Evolutionary conservation across 1,140 invertebrate genomes (phyloP).

Genomic region (Hormaphis cornu): DNA sequence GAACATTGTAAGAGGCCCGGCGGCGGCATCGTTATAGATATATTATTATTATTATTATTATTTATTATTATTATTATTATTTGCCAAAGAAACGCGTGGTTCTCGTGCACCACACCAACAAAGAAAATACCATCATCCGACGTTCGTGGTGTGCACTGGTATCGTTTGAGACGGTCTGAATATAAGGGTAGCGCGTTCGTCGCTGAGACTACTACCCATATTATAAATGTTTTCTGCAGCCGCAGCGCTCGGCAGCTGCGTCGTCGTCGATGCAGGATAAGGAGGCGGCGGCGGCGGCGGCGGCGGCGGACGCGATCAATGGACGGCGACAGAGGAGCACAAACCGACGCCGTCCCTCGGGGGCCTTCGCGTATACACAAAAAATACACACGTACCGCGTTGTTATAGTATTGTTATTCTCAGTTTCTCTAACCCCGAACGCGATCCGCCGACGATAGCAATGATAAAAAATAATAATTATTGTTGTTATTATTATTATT

Average conservation of each 20-base stretch:
- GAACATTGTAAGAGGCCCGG: not conserved
- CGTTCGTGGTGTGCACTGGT: no score
- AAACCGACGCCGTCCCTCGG: not conserved
- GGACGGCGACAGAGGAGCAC: not conserved
- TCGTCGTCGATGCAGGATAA: not conserved
- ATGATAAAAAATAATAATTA: no score
- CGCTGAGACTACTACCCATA: no score
- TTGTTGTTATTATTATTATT: no score
- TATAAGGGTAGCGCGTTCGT: no score
- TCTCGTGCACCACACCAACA: no score
- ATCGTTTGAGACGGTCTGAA: no score
- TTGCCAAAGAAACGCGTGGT: conserved; percentile 13
- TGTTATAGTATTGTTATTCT: no score
- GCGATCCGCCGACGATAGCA: no score
- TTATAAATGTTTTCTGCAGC: not conserved
- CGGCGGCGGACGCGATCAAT: conserved; percentile 1
- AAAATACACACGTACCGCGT: no score
- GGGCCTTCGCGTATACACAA: not conserved
- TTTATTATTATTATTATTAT: not conserved
- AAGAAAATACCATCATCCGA: no score
- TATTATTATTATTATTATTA: not conserved
- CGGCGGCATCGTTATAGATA: not conserved
- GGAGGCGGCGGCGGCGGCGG: not conserved
- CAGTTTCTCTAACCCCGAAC: no score
- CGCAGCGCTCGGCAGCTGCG: not conserved